Conservation (phyloP, 2,888 invertebrate species). For the Caenorhabditis sp. region DNA sequence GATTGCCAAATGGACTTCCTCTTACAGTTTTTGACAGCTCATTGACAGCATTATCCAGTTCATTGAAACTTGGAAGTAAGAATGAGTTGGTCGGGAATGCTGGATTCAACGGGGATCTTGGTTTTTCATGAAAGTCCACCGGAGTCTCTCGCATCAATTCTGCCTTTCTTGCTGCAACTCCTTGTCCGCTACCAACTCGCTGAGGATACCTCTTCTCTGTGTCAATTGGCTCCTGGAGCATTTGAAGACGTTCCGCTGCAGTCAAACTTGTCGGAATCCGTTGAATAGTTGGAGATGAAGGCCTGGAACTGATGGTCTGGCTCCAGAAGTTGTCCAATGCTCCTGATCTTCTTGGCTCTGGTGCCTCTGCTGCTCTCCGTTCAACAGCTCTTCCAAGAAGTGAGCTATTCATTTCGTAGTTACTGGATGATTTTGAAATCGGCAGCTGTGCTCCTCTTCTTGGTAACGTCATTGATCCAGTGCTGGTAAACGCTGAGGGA, state of each 20-base stretch:
- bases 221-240: conserved; percentile 78
- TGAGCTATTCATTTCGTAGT: conserved; percentile 65
- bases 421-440: conserved; percentile 71
- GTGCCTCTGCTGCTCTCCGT: conserved; percentile 64
- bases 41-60: conserved; percentile 76
- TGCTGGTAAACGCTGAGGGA: conserved; percentile 51
- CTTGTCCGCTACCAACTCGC: conserved; percentile 68
- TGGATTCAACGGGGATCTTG: conserved; percentile 56
- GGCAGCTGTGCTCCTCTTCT: conserved; percentile 52
- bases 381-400: conserved; percentile 65
- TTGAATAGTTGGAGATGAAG: conserved; percentile 71
- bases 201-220: conserved; percentile 64
- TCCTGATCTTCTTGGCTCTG: conserved; percentile 64
- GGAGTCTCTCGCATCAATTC: conserved; percentile 71
- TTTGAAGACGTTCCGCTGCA: conserved; percentile 80
- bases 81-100: conserved; percentile 58
- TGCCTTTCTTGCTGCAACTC: conserved; percentile 73
- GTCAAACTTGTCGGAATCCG: conserved; percentile 74
- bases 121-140: conserved; percentile 40
- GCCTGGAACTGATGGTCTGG: conserved; percentile 71
- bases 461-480: conserved; percentile 64
- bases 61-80: conserved; percentile 73
- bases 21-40: conserved; percentile 59
- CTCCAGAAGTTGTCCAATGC: conserved; percentile 76
- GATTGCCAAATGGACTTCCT: conserved; percentile 29